Conservation (phyloP, 1,140 invertebrate species). For the Bombus vancouverensis region DNA sequence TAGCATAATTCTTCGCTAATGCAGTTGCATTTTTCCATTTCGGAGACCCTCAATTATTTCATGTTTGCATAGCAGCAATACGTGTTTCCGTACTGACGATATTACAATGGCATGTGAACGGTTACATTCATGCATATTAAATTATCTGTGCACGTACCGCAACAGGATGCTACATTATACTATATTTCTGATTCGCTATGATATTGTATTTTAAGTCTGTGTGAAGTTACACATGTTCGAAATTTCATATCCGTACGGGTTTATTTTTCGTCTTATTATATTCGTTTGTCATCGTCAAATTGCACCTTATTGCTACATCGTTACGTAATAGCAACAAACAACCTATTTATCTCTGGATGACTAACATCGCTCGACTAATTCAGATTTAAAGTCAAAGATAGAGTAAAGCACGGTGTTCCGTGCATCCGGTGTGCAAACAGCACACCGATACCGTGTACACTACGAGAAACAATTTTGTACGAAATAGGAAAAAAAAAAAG, state of each 20-base stretch:
- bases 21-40: not conserved
- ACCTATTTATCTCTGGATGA: not conserved
- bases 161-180: not conserved
- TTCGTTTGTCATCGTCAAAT: not conserved
- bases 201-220: not conserved
- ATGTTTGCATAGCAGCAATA: not conserved
- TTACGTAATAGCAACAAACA: not conserved
- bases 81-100: conserved; percentile 4
- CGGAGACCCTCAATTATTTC: not conserved
- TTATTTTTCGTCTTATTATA: not conserved
- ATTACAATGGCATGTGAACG: not conserved
- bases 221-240: not conserved
- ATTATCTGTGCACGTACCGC: not conserved
- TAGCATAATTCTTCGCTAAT: not conserved
- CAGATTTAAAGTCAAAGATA: not conserved
- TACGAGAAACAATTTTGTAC: not conserved
- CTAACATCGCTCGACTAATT: not conserved
- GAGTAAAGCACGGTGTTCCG: fast-evolving
- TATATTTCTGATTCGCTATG: not conserved
- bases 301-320: not conserved
- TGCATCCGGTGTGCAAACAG: too few relatives aligned
- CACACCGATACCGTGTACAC: too few relatives aligned
- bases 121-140: conserved; percentile 1
- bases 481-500: not conserved
- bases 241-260: not conserved